Evolutionary conservation across 2,888 invertebrate genomes (phyloP).

Genomic region (Cataglyphis altisquamis): DNA sequence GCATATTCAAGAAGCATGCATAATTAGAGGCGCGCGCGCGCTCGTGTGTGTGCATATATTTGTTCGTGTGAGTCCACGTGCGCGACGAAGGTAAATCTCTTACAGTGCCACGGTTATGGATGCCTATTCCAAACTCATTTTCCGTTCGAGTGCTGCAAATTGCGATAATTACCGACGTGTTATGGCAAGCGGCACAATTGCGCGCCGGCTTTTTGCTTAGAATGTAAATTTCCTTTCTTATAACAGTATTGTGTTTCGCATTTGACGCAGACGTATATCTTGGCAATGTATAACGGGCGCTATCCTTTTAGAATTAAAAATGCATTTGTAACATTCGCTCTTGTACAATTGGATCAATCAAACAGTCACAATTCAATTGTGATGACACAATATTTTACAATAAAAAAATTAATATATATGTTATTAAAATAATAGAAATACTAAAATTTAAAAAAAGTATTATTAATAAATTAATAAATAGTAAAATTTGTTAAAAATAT

Average conservation of each 20-base stretch:
- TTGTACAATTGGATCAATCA: constrained; percentile 9
- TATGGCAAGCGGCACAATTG: background rate
- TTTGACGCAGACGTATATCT: constrained; percentile 12
- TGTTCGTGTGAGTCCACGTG: background rate
- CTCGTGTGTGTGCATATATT: background rate
- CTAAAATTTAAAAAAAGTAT: background rate
- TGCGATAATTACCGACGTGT: constrained; percentile 37
- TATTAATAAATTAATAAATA: background rate
- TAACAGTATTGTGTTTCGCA: constrained; percentile 22
- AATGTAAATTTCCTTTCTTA: constrained; percentile 40
- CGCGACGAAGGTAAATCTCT: constrained; percentile 13
- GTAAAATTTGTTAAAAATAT: background rate
- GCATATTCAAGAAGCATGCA: constrained; percentile 45
- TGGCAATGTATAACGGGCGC: background rate
- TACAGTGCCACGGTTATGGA: background rate
- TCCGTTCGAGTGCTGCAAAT: constrained; percentile 18
- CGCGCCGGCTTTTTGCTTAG: constrained; percentile 19
- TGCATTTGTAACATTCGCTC: background rate
- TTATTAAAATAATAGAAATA: background rate
- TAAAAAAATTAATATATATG: background rate
- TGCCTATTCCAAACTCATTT: background rate
- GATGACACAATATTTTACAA: background rate
- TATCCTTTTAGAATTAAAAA: constrained; percentile 21
- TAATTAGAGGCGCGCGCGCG: constrained; percentile 13
- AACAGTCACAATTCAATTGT: background rate